These are phyloP conservation scores for Myzus persicae DNA, from an alignment of 1,140 invertebrate genomes.

Conservation along the genomic window DNA sequence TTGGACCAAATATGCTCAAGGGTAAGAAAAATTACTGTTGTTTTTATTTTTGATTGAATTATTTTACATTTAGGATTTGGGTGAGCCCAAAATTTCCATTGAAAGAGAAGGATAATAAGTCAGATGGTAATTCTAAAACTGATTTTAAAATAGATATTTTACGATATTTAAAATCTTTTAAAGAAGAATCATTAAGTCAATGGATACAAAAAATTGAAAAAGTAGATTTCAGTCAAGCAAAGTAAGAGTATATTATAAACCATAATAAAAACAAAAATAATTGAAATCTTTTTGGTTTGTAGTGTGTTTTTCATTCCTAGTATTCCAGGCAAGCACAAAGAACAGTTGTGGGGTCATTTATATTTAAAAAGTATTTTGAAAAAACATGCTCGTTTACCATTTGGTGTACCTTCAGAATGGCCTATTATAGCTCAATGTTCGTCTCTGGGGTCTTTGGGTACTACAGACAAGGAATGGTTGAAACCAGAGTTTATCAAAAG, in stretches of 20 bases:
- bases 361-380: constrained; percentile 73
- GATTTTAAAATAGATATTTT: constrained; percentile 85
- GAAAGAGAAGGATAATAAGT: background rate
- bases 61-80: constrained; percentile 57
- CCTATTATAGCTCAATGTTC: constrained; percentile 84
- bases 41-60: background rate
- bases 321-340: constrained; percentile 78
- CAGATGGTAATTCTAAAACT: constrained; percentile 77
- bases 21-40: constrained; percentile 67
- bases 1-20: constrained; percentile 94
- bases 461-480: constrained; percentile 73
- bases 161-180: constrained; percentile 82
- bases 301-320: constrained; percentile 88
- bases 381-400: constrained; percentile 71
- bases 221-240: constrained; percentile 82
- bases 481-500: constrained; percentile 39
- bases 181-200: constrained; percentile 71
- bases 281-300: constrained; percentile 61
- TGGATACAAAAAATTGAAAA: constrained; percentile 79
- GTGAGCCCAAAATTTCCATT: constrained; percentile 52
- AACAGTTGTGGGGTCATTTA: constrained; percentile 75
- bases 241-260: constrained; percentile 67
- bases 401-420: constrained; percentile 71
- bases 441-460: constrained; percentile 86
- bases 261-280: background rate